Conservation (phyloP, 2,888 invertebrate species). For the Zele albiditarsus region DNA sequence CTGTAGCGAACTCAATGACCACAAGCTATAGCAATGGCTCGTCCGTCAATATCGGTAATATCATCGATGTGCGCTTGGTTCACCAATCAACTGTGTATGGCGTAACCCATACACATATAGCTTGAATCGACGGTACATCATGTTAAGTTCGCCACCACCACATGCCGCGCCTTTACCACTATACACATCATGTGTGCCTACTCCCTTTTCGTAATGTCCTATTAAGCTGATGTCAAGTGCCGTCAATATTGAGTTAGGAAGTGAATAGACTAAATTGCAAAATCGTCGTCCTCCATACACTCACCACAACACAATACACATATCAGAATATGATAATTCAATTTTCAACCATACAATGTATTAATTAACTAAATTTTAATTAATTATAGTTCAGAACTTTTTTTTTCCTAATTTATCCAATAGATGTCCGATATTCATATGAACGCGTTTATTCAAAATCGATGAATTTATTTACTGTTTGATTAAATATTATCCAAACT, state of each 20-base stretch:
- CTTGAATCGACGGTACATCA: background rate
- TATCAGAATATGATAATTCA: constrained; percentile 4
- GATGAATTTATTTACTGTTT: background rate
- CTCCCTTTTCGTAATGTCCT: constrained; percentile 14
- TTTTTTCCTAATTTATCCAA: background rate
- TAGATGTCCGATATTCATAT: background rate
- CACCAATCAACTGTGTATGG: constrained; percentile 55
- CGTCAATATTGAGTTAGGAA: constrained; percentile 19
- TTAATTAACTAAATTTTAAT: background rate
- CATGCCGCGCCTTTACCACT: background rate
- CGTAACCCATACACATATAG: constrained; percentile 3
- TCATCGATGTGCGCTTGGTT: constrained; percentile 56
- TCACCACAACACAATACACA: background rate
- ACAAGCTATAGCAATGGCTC: constrained; percentile 16
- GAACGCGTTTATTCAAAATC: background rate
- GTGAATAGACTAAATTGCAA: constrained; percentile 18
- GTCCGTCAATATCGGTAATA: constrained; percentile 47
- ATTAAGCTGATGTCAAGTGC: constrained; percentile 14
- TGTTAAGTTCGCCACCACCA: background rate
- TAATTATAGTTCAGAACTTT: background rate
- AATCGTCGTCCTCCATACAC: background rate
- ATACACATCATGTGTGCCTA: constrained; percentile 4
- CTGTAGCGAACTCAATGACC: constrained; percentile 7
- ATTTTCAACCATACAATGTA: background rate
- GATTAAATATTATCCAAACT: background rate